A percentile compares a stretch with the other conserved stretches of the same genome.
Conservation (phyloP, 2,888 invertebrate species). For the Watsonalla cultraria region DNA sequence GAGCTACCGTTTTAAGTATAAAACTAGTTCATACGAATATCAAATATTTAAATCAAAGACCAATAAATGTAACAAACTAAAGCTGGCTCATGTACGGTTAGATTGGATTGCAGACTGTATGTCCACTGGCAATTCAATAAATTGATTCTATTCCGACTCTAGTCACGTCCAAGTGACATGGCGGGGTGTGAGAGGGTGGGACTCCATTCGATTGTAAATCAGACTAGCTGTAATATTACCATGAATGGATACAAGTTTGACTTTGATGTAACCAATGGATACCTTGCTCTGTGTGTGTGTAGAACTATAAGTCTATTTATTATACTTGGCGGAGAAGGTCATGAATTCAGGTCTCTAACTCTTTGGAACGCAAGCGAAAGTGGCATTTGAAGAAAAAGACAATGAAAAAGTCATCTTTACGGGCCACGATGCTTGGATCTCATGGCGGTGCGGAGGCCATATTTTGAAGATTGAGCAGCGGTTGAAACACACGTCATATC, state of each 20-base stretch:
- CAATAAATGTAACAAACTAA: not conserved
- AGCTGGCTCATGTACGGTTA: constrained; percentile 20
- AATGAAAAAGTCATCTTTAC: too few species aligned
- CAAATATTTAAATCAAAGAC: not conserved
- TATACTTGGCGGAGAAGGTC: too few species aligned
- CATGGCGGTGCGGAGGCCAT: too few species aligned
- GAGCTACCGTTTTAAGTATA: too few species aligned
- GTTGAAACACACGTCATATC: too few species aligned
- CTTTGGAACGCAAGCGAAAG: too few species aligned
- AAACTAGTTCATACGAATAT: not conserved
- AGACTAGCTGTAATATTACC: not conserved
- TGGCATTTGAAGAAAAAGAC: too few species aligned
- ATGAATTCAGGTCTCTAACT: too few species aligned
- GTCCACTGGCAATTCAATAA: constrained; percentile 45
- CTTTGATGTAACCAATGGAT: not conserved
- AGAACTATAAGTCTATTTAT: too few species aligned
- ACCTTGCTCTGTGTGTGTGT: not conserved
- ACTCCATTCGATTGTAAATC: constrained; percentile 3
- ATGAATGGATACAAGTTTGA: not conserved
- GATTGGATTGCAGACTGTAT: constrained; percentile 33
- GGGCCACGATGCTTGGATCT: too few species aligned
- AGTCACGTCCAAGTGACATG: constrained; percentile 42
- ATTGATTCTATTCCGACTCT: constrained; percentile 41
- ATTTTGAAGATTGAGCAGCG: too few species aligned
- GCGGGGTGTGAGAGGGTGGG: constrained; percentile 10